Evolutionary conservation across 53 echinoderm and acorn worm species (phyloP).

Genomic region (Crossaster papposus): DNA sequence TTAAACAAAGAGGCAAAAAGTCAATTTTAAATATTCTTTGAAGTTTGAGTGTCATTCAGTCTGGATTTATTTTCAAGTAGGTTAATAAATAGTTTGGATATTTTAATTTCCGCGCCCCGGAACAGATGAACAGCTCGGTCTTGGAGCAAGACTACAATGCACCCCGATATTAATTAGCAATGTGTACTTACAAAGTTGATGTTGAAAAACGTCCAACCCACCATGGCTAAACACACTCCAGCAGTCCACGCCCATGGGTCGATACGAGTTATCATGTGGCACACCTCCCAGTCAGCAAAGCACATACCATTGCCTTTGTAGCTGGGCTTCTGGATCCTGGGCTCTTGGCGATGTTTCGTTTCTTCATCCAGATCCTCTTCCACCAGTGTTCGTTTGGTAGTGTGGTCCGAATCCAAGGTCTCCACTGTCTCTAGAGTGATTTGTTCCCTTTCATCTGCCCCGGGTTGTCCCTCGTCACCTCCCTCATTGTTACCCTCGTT

Average conservation of each 20-base stretch:
- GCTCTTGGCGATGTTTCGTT: neutral
- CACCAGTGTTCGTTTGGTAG: neutral
- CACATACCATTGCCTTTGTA: neutral
- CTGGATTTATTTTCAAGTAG: too few species aligned
- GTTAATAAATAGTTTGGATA: too few species aligned
- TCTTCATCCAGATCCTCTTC: neutral
- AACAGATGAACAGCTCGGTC: too few species aligned
- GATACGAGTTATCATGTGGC: neutral
- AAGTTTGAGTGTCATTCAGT: too few species aligned
- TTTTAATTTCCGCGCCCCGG: too few species aligned
- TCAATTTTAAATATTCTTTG: too few species aligned
- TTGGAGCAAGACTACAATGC: too few species aligned
- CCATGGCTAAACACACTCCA: neutral
- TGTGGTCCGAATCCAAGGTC: neutral
- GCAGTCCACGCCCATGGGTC: constrained; percentile 20
- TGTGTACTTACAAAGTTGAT: constrained; percentile 38
- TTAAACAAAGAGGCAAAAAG: too few species aligned
- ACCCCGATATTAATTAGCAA: neutral
- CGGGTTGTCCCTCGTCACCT: neutral
- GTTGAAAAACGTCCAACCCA: constrained; percentile 31
- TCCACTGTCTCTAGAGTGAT: neutral
- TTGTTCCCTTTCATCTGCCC: neutral
- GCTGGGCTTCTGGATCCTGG: neutral
- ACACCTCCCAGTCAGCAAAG: neutral
- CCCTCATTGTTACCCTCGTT: neutral